Evolutionary conservation across 1,140 invertebrate genomes (phyloP).

Genomic region (Procambarus clarkii): DNA sequence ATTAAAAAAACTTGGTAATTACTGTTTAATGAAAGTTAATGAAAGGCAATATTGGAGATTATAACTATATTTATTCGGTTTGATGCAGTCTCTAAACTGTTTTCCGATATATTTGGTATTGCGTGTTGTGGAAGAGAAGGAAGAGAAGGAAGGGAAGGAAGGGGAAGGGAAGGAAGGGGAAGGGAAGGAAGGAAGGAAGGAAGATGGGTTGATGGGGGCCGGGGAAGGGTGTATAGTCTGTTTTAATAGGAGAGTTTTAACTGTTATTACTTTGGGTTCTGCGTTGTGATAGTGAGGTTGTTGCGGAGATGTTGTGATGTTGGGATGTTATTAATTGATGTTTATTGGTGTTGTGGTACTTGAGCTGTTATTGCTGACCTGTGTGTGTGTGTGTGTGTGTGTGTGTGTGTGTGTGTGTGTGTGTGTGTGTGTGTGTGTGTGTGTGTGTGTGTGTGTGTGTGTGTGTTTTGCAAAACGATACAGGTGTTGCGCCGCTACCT

Average conservation of each 20-base stretch:
- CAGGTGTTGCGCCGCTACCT: no score
- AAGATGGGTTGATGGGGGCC: not conserved
- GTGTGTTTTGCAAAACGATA: no score
- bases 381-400: no score
- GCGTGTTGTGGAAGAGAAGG: not conserved
- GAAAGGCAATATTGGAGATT: not conserved
- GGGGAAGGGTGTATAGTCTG: not conserved
- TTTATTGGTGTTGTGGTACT: no score
- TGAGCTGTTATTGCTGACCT: no score
- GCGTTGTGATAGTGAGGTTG: no score
- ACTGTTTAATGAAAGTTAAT: not conserved
- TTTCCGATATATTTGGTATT: not conserved
- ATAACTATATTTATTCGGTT: not conserved
- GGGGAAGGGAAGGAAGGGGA: not conserved
- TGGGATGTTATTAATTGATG: no score
- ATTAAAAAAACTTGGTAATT: not conserved
- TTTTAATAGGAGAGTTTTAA: slow-evolving; percentile 23
- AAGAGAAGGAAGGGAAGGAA: not conserved
- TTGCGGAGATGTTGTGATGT: no score
- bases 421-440: no score
- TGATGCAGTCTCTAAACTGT: not conserved
- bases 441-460: no score
- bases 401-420: no score
- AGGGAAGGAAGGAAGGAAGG: not conserved
- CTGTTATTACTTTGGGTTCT: no score